Base-by-base conservation (phyloP, 2,113 vertebrate species). In the Aramus guarauna region DNA sequence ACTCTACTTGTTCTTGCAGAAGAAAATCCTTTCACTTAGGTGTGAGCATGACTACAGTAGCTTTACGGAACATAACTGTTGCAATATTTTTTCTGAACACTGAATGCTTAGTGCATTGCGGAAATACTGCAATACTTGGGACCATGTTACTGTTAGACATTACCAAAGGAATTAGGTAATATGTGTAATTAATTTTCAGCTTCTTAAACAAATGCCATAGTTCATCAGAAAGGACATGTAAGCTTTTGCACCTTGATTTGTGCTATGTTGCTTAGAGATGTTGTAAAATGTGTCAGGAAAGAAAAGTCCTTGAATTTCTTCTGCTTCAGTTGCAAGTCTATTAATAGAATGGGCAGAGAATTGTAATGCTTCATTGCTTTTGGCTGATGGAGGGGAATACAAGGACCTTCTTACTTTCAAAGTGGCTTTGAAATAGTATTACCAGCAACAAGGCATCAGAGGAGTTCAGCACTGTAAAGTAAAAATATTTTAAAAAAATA, bases 261-360 rank as follows among this genome's bases (percentile, higher is more conserved):
- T 85, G 59, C 69, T 67, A 12, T 94, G 50, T 91, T 96, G 84
- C 94, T 96, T 58, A 55, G 55, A 86, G 90, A 95, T 86, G 74
- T 3, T 91, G 45, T 91, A 96, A 95, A 96, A 96, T 90, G 94
- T 92, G 89, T 81, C 87, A 92, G 77, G 55, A 94, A 93, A 69
- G 92, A 93, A 95, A 93, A 91, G 91, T 86, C 95, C 95, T 97
- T 98, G 96, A 92, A 94, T 96, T 97, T 96, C 82, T 93, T 97
- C 90, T 97, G 95, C 92, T 98, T 96, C 85, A 78, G 79, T 95
- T 95, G 96, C 67, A 96, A 97, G 69, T 94, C 94, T 98, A 95
- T 97, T 97, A 97, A 97, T 97, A 97, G 94, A 95, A 94, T 86
- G 73, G 84, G 67, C 60, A 96, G 77, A 96, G 72, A 93, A 94